These are phyloP conservation scores for Seira ritae DNA, from an alignment of 2,888 invertebrate species.

Conservation along the genomic window DNA sequence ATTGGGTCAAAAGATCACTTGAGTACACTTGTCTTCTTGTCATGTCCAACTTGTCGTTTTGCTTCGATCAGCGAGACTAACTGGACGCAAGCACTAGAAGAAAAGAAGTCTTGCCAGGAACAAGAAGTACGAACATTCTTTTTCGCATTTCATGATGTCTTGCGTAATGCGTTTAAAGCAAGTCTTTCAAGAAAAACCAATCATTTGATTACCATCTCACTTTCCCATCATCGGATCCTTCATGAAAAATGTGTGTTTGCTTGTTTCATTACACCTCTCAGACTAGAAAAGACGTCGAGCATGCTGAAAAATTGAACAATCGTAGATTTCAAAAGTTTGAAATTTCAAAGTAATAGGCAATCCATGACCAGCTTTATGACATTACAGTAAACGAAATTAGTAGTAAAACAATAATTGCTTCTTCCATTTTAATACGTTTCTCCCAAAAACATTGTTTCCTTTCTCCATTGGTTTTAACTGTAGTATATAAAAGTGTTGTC, in stretches of 20 bases:
- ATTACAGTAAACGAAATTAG: too few relatives aligned
- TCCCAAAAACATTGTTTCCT: too few relatives aligned
- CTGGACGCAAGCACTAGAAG: not conserved
- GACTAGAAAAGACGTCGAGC: not conserved
- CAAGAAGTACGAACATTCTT: not conserved
- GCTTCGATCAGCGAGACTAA: conserved; percentile 24
- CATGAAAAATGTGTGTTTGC: not conserved
- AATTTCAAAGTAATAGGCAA: too few relatives aligned
- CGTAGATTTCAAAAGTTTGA: too few relatives aligned
- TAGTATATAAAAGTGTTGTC: too few relatives aligned
- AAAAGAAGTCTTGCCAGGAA: not conserved
- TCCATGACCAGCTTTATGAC: too few relatives aligned
- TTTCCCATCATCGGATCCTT: not conserved
- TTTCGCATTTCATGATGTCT: not conserved
- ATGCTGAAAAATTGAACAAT: too few relatives aligned
- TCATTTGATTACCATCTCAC: conserved; percentile 60
- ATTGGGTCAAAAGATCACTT: conserved; percentile 61
- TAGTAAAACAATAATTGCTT: too few relatives aligned
- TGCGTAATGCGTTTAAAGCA: not conserved
- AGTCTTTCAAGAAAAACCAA: conserved; percentile 33
- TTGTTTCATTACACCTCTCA: conserved; percentile 7
- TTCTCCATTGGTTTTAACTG: too few relatives aligned
- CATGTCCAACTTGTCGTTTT: conserved; percentile 46
- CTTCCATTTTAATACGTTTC: too few relatives aligned
- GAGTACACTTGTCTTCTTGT: conserved; percentile 55